Conservation (phyloP, 2,797 vertebrate genomes). For the Dromococcyx pavoninus region DNA sequence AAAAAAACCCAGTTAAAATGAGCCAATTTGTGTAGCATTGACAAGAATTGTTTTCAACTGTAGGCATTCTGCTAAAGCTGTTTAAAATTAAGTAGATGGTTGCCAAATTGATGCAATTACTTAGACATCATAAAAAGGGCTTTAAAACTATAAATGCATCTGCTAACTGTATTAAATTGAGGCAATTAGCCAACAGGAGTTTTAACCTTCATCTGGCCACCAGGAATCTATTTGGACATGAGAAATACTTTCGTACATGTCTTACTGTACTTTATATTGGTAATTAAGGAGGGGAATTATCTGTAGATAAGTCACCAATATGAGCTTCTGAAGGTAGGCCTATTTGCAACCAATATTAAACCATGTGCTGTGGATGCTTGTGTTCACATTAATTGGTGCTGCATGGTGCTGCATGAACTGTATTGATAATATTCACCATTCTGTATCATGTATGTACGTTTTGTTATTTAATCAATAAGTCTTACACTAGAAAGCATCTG, state of each 20-base stretch:
- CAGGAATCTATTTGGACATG: conserved; percentile 3
- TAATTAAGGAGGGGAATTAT: conserved; percentile 10
- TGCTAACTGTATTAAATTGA: conserved; percentile 48
- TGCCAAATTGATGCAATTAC: conserved; percentile 65
- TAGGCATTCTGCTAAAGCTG: conserved; percentile 53
- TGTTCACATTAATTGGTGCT: not conserved
- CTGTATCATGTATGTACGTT: not conserved
- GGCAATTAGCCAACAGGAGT: conserved; percentile 49
- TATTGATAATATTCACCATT: not conserved
- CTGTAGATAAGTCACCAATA: not conserved
- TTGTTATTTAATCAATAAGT: not conserved
- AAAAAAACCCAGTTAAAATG: conserved; percentile 33
- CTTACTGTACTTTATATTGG: not conserved
- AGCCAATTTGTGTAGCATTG: conserved; percentile 51
- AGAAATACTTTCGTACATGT: not conserved
- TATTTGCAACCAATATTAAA: not conserved
- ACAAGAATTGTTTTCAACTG: conserved; percentile 65
- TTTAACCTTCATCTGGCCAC: conserved; percentile 42
- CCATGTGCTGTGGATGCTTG: fast-evolving
- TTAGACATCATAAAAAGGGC: conserved; percentile 48
- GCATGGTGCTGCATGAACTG: not conserved
- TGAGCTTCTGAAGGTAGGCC: not conserved
- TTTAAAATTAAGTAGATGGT: conserved; percentile 63
- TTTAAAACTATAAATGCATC: conserved; percentile 52
- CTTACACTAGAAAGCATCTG: not conserved